Evolutionary conservation across 2,797 vertebrate species (phyloP).

Genomic region (Cynodonichthys magdalenae): DNA sequence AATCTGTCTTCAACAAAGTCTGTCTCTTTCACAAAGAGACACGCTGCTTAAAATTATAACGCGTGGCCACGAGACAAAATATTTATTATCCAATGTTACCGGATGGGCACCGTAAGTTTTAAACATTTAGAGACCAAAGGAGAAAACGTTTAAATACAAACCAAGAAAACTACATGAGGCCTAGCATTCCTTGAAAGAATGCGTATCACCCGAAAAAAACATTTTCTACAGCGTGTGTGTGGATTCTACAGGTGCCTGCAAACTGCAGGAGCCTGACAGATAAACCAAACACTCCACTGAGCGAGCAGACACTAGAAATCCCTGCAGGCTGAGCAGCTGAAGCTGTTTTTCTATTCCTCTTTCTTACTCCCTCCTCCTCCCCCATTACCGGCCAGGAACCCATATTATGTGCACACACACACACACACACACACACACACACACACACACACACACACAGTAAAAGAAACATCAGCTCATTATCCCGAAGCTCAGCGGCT

Average conservation of each 20-base stretch:
- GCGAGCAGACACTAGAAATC: slow-evolving; percentile 21
- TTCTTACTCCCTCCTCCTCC: slow-evolving; percentile 34
- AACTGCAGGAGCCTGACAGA: slow-evolving; percentile 48
- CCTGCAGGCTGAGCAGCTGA: slow-evolving; percentile 41
- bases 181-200: too few relatives aligned
- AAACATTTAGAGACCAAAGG: too few relatives aligned
- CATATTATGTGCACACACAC: slow-evolving; percentile 21
- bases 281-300: slow-evolving; percentile 32
- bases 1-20: too few relatives aligned
- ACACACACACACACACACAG: too few relatives aligned
- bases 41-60: too few relatives aligned
- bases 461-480: slow-evolving; percentile 2
- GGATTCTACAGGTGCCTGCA: slow-evolving; percentile 42
- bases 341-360: slow-evolving; percentile 47
- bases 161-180: too few relatives aligned
- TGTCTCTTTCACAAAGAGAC: too few relatives aligned
- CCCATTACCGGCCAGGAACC: slow-evolving; percentile 43
- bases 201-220: too few relatives aligned
- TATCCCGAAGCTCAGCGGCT: slow-evolving; percentile 7
- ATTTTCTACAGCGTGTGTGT: background rate
- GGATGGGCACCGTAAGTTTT: too few relatives aligned
- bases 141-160: too few relatives aligned
- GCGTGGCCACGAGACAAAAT: too few relatives aligned
- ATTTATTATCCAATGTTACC: too few relatives aligned
- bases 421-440: background rate